Evolutionary conservation across 2,113 vertebrate genomes (phyloP).

Genomic region (Suncus etruscus): DNA sequence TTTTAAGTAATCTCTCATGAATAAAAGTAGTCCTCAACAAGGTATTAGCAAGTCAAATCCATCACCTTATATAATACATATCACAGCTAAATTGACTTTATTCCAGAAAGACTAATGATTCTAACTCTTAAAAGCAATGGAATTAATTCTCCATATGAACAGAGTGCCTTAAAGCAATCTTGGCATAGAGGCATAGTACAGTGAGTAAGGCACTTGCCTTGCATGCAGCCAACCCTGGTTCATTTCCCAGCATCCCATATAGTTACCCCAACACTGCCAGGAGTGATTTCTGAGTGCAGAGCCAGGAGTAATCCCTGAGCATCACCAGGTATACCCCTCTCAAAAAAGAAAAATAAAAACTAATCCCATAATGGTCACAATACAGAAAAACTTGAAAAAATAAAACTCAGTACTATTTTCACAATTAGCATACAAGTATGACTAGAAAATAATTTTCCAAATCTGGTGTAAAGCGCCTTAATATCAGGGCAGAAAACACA

Average conservation of each 20-base stretch:
- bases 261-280: too few relatives aligned
- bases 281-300: too few relatives aligned
- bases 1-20: background rate
- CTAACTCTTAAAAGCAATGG: background rate
- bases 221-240: too few relatives aligned
- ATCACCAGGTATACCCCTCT: too few relatives aligned
- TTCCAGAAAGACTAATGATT: background rate
- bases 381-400: constrained; percentile 9
- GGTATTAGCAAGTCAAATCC: background rate
- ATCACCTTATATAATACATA: background rate
- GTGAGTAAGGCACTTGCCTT: too few relatives aligned
- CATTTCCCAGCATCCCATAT: too few relatives aligned
- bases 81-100: background rate
- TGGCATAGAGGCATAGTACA: too few relatives aligned
- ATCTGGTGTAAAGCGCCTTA: background rate
- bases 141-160: constrained; percentile 34
- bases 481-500: too few relatives aligned
- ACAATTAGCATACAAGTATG: background rate
- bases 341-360: background rate
- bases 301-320: too few relatives aligned
- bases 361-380: background rate
- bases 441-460: constrained; percentile 11
- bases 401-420: too few relatives aligned
- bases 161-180: background rate
- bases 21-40: background rate